These are phyloP conservation scores for Mylabris phalerata DNA, from an alignment of 1,140 invertebrate genomes.

Conservation along the genomic window DNA sequence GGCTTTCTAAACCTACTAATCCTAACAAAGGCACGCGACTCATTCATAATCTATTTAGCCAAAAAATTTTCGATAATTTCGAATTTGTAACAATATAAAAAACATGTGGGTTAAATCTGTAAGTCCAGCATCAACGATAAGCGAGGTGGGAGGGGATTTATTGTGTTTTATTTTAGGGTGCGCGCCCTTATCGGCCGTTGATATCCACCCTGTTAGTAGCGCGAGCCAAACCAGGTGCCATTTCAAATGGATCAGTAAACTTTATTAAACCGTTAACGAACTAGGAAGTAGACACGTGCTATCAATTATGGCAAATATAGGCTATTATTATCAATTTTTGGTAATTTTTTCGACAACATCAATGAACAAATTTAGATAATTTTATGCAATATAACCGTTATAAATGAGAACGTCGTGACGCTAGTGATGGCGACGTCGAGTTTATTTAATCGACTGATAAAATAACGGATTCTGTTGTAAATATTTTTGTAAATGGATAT, in stretches of 20 bases:
- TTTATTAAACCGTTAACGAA: conserved; percentile 20
- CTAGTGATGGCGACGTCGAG: no score
- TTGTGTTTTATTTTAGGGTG: conserved; percentile 13
- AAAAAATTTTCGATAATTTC: no score
- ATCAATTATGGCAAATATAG: conserved; percentile 3
- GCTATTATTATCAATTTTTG: background rate
- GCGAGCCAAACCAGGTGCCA: conserved; percentile 22
- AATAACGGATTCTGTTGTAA: no score
- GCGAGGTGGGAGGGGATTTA: background rate
- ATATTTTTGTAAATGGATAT: no score
- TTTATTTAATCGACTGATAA: no score
- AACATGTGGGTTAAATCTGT: no score
- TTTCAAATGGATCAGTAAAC: conserved; percentile 15
- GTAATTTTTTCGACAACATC: background rate
- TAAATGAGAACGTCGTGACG: no score
- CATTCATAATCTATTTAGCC: background rate
- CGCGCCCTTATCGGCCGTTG: conserved; percentile 23
- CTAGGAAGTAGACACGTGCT: conserved; percentile 22
- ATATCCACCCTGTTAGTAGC: conserved; percentile 20
- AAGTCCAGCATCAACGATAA: no score
- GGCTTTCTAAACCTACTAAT: conserved; percentile 12
- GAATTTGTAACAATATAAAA: no score
- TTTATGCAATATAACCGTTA: no score
- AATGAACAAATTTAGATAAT: background rate
- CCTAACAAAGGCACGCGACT: conserved; percentile 9